Conservation (phyloP, 2,113 vertebrate genomes). For the Catharus minimus region DNA sequence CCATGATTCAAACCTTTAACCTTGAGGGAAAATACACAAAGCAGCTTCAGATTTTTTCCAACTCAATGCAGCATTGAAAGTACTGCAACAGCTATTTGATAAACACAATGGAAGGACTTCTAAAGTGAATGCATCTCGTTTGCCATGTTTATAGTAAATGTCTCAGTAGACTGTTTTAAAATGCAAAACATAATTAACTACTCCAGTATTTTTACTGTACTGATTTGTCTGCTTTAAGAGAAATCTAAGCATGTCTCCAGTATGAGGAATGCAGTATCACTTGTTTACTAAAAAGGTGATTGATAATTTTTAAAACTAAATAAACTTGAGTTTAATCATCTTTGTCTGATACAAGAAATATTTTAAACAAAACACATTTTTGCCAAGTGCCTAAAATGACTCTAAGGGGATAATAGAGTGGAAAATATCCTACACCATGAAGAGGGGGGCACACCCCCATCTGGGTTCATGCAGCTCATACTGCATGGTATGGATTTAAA, state of each 20-base stretch:
- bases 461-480: not conserved
- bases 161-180: slow-evolving; percentile 17
- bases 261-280: not conserved
- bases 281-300: not conserved
- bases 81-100: slow-evolving; percentile 42
- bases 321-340: not conserved
- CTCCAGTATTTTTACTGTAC: not conserved
- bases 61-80: slow-evolving; percentile 39
- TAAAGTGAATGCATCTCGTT: not conserved
- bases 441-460: not conserved
- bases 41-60: slow-evolving; percentile 52
- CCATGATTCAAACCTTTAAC: slow-evolving; percentile 70
- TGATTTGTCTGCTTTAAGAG: not conserved
- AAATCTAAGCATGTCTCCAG: not conserved
- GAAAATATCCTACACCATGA: not conserved
- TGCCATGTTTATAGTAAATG: slow-evolving; percentile 34
- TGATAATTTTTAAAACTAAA: not conserved
- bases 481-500: not conserved
- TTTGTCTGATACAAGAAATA: not conserved
- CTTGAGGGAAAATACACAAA: slow-evolving; percentile 66
- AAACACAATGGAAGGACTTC: slow-evolving; percentile 42
- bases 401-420: not conserved
- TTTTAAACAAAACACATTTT: not conserved
- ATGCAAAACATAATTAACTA: slow-evolving; percentile 21
- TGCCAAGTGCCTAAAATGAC: not conserved